Evolutionary conservation across 1,140 invertebrate species (phyloP).

Genomic region (Pseudomyrmex cubaensis): DNA sequence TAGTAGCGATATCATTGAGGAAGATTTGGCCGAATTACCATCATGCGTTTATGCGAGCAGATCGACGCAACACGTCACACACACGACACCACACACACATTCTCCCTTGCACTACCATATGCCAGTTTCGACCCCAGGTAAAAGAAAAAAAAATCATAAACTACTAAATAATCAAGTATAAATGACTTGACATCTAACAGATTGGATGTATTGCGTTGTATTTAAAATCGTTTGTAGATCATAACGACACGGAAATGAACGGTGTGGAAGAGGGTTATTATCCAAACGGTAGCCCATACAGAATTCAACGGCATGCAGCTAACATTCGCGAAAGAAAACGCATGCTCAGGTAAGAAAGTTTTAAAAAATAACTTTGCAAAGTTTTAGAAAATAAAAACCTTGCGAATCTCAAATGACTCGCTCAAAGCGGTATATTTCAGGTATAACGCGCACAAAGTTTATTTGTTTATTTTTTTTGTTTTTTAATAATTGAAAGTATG

Average conservation of each 20-base stretch:
- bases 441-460: too few relatives aligned
- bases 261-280: slow-evolving; percentile 86
- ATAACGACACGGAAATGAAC: slow-evolving; percentile 82
- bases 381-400: not conserved
- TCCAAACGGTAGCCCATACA: slow-evolving; percentile 91
- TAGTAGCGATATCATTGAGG: slow-evolving; percentile 85
- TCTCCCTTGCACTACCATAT: slow-evolving; percentile 83
- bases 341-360: slow-evolving; percentile 94
- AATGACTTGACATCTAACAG: too few relatives aligned
- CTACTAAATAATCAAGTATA: not conserved
- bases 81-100: slow-evolving; percentile 79
- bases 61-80: slow-evolving; percentile 81
- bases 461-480: not conserved
- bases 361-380: slow-evolving; percentile 19
- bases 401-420: too few relatives aligned
- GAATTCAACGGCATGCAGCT: slow-evolving; percentile 95
- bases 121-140: slow-evolving; percentile 82
- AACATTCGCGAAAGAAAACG: slow-evolving; percentile 97
- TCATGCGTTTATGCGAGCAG: slow-evolving; percentile 89
- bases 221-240: slow-evolving; percentile 73
- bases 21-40: slow-evolving; percentile 87
- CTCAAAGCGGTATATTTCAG: not conserved
- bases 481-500: not conserved
- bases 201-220: slow-evolving; percentile 3
- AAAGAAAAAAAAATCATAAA: slow-evolving; percentile 9